phyloP scores from a whole-genome alignment of 2,888 invertebrate genomes.

The Microchrysa polita region DNA sequence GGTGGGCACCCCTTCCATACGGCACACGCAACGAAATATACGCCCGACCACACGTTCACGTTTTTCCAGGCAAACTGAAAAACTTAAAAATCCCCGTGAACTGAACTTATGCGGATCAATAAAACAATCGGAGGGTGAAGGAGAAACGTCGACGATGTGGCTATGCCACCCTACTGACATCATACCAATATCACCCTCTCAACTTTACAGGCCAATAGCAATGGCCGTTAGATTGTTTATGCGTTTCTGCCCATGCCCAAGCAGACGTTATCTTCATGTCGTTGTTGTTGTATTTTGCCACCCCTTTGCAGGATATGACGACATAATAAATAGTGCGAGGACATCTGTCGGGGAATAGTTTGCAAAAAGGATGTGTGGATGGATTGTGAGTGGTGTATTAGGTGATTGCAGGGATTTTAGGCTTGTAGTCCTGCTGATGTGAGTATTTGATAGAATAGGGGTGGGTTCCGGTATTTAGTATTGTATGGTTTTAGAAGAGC shows the following conservation, averaged over 20 bases:
- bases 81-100: constrained; percentile 45
- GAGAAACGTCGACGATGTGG: constrained; percentile 8
- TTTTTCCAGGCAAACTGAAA: constrained; percentile 49
- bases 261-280: neutral
- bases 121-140: constrained; percentile 49
- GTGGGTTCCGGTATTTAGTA: neutral
- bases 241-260: constrained; percentile 43
- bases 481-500: neutral
- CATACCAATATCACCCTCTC: neutral
- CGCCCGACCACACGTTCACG: constrained; percentile 48
- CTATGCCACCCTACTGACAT: constrained; percentile 13
- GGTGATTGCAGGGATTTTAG: neutral
- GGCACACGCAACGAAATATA: constrained; percentile 27
- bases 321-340: neutral
- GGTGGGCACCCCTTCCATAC: constrained; percentile 8
- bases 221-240: constrained; percentile 42
- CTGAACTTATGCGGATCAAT: constrained; percentile 48
- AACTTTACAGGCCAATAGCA: constrained; percentile 21
- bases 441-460: neutral
- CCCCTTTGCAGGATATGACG: neutral
- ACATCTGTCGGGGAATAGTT: neutral
- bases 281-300: neutral
- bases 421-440: neutral
- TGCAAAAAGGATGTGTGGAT: neutral
- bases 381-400: neutral